phyloP scores from a whole-genome alignment of 2,888 invertebrate species.

The Minunthozetes semirufus region DNA sequence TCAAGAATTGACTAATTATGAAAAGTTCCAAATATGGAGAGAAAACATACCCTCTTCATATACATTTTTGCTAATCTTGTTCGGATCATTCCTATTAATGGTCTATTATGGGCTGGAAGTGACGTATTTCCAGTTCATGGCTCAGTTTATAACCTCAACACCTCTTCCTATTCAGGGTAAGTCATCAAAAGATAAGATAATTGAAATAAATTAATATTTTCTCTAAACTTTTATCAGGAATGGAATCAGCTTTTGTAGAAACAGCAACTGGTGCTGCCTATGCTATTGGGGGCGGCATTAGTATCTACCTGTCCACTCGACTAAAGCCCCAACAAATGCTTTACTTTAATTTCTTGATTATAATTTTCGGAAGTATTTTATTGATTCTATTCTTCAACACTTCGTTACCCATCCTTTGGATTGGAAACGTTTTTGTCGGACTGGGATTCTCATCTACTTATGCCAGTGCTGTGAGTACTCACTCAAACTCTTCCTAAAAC shows the following conservation, averaged over 20 bases:
- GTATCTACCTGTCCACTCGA: slow-evolving; percentile 4
- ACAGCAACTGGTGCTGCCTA: slow-evolving; percentile 30
- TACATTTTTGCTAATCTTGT: slow-evolving; percentile 3
- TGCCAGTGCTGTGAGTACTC: slow-evolving; percentile 14
- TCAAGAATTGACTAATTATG: slow-evolving; percentile 17
- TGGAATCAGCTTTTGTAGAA: slow-evolving; percentile 18
- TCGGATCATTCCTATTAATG: slow-evolving; percentile 13
- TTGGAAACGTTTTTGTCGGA: slow-evolving; percentile 30
- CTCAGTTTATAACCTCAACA: slow-evolving; percentile 30
- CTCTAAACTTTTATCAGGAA: not conserved
- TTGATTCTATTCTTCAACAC: not conserved
- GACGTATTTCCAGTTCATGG: slow-evolving; percentile 35
- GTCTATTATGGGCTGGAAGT: slow-evolving; percentile 34
- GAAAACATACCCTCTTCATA: slow-evolving; percentile 31
- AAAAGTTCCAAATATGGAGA: slow-evolving; percentile 32
- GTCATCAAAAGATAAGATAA: not conserved
- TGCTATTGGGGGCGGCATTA: slow-evolving; percentile 28
- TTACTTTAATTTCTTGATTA: slow-evolving; percentile 32
- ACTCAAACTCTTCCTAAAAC: not conserved
- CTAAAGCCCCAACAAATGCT: slow-evolving; percentile 31
- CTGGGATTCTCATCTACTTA: slow-evolving; percentile 35
- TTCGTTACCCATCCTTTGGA: not conserved
- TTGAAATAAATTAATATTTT: not conserved
- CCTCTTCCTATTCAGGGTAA: slow-evolving; percentile 30
- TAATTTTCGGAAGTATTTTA: slow-evolving; percentile 27